These are phyloP conservation scores for Pygoscelis adeliae DNA, from an alignment of 2,113 vertebrate genomes.

Conservation along the genomic window DNA sequence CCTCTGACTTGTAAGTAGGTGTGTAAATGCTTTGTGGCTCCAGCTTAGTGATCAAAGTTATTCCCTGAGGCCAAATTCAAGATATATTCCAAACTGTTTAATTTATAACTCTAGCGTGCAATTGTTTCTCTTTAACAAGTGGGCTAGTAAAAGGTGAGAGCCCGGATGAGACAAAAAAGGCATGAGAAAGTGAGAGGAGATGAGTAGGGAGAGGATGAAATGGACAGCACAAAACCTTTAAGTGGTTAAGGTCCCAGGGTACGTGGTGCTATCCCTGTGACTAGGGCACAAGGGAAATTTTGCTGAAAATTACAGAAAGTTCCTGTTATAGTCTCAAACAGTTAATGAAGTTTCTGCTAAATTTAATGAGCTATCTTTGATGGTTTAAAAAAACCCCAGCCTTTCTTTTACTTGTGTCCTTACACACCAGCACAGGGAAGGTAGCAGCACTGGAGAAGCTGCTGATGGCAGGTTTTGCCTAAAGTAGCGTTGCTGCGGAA, in stretches of 20 bases:
- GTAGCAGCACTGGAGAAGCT: background rate
- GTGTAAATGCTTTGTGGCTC: background rate
- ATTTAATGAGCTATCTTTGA: background rate
- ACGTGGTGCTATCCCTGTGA: background rate
- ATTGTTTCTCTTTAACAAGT: background rate
- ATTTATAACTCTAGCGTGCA: background rate
- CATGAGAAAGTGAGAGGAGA: background rate
- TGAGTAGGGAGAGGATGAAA: background rate
- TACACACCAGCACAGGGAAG: background rate
- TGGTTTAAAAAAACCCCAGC: background rate
- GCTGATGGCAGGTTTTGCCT: background rate
- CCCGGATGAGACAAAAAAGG: background rate
- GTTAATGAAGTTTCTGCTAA: background rate
- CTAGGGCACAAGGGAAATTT: background rate
- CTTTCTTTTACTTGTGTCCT: background rate
- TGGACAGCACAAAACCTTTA: background rate
- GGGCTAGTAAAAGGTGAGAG: background rate
- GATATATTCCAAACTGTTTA: background rate
- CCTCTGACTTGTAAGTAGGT: background rate
- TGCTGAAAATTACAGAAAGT: background rate
- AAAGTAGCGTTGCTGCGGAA: background rate
- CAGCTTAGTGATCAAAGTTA: background rate
- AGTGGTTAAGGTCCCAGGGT: background rate
- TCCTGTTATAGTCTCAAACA: background rate
- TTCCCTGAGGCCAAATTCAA: background rate